Base-by-base conservation (phyloP, 2,113 vertebrate genomes). In the Siphamia tubifer region DNA sequence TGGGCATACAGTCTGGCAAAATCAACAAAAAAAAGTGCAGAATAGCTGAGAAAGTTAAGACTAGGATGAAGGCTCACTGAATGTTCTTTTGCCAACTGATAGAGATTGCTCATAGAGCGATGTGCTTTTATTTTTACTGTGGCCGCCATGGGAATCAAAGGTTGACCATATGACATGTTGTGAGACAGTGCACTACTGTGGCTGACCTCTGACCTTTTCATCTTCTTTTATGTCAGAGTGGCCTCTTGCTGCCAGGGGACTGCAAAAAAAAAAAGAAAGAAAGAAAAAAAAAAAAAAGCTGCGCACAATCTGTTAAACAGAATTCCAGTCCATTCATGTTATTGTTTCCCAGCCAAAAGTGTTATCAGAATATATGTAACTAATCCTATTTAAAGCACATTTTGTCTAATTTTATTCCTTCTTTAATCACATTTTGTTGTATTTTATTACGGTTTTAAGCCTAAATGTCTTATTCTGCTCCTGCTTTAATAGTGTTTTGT, bases 1-100 rank as follows among this genome's bases (percentile, higher is more conserved):
- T 86, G 67, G 45, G 70, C 79, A 76, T 60, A 68, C 31, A 20
- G 8, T 3, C 66, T 48, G 53, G 45, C 60, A 71, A 74, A 81
- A 72, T 51, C 62, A 70, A 69, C 68, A 45, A 25, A 52, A 25
- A 52, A 36, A 28, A 76, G 68, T 63, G 77, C 35, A 70, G 51
- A 73, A 62, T 44, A 25, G 1, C 28, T 65, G 44, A 10, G 13
- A 24, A 49, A 61, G 54, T 54, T 44, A 42, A 54, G 70, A 65
- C 45, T 19, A 60, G 35, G 44, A 28, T 38, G 27, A 53, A 10
- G 12, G 7, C 6, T 54, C 5, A 4, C 10, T 31, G 11, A 58
- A 27, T 28, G 9, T 49, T 8, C 12, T 27, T 21, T 45, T 20
- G n/a, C 57, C 20, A 12, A 10, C 16, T n/a, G 20, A 60, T 45